A percentile compares a stretch with the other conserved stretches of the same genome.
Evolutionary conservation across 2,888 invertebrate species (phyloP).

Genomic region (Temnothorax rugatulus): DNA sequence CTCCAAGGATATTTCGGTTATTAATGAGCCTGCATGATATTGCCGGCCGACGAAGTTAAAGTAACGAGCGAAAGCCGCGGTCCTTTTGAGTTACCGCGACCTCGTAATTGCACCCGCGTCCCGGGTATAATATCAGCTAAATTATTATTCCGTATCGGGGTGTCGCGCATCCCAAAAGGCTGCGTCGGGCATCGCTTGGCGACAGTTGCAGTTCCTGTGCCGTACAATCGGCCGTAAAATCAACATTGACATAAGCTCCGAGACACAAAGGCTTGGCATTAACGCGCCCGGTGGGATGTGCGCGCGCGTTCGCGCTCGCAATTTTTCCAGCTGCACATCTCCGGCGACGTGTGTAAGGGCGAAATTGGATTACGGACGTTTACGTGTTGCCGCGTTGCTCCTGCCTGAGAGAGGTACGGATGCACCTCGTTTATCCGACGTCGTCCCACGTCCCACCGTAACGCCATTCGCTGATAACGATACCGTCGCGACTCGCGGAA

Average conservation of each 20-base stretch:
- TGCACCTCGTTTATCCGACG: constrained; percentile 22
- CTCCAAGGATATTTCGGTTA: constrained; percentile 32
- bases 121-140: not conserved
- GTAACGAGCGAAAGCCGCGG: constrained; percentile 28
- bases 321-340: constrained; percentile 49
- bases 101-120: constrained; percentile 1
- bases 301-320: not conserved
- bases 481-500: constrained; percentile 12
- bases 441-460: not conserved
- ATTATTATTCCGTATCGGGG: constrained; percentile 33
- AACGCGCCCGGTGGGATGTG: constrained; percentile 29
- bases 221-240: constrained; percentile 60
- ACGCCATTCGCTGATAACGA: constrained; percentile 28
- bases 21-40: constrained; percentile 41
- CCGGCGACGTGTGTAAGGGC: constrained; percentile 15
- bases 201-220: constrained; percentile 13
- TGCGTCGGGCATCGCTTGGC: not conserved
- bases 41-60: constrained; percentile 12
- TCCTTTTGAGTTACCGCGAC: constrained; percentile 19
- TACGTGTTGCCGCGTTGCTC: constrained; percentile 27
- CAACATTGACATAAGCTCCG: constrained; percentile 64
- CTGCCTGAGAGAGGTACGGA: not conserved
- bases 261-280: constrained; percentile 53
- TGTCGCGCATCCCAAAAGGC: not conserved
- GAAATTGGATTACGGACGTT: constrained; percentile 58